phyloP scores from a whole-genome alignment of 2,797 vertebrate genomes.

The Octomys mimax region DNA sequence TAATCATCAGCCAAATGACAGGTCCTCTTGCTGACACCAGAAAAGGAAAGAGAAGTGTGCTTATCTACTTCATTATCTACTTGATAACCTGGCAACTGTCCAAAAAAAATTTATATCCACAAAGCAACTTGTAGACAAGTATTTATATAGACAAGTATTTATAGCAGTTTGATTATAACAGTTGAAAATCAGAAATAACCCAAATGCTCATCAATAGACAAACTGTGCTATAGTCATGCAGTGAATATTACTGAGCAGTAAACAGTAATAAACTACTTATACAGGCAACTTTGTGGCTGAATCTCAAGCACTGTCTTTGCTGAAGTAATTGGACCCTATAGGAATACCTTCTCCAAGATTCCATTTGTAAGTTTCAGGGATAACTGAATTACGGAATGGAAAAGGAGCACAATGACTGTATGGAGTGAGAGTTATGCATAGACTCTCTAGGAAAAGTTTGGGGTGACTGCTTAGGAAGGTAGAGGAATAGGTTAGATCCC shows the following conservation, averaged over 20 bases:
- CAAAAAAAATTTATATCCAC: background rate
- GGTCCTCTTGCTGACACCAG: background rate
- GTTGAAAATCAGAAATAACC: background rate
- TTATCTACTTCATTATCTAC: background rate
- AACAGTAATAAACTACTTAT: background rate
- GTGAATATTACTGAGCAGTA: background rate
- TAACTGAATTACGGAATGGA: background rate
- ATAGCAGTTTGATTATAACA: background rate
- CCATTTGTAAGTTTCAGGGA: background rate
- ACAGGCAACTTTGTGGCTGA: background rate
- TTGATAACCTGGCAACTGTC: background rate
- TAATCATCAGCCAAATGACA: background rate
- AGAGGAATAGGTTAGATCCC: too few relatives aligned
- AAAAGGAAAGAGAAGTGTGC: background rate
- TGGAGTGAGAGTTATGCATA: background rate
- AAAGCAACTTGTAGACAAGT: slow-evolving; percentile 29
- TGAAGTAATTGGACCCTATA: background rate
- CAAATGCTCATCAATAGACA: background rate
- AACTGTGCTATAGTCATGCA: background rate
- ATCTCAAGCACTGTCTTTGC: background rate
- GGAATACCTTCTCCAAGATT: background rate
- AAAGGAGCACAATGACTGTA: background rate
- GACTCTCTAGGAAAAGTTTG: background rate
- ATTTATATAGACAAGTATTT: slow-evolving; percentile 1
- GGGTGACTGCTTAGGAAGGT: too few relatives aligned